Conservation (phyloP, 2,113 vertebrate genomes). For the Hemicordylus capensis region DNA sequence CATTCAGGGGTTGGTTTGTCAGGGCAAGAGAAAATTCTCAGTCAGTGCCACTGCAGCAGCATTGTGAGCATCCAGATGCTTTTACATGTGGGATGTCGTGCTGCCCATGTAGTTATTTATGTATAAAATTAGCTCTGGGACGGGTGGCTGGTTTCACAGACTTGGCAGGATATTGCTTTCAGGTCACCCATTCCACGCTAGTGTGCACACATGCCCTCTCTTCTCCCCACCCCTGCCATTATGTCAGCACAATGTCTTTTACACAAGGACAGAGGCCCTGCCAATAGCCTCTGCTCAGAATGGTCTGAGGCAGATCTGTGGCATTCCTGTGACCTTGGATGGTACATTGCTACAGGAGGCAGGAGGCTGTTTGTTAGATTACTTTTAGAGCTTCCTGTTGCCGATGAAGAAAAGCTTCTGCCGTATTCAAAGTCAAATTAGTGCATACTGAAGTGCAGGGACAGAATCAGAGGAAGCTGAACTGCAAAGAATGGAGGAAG, state of each 20-base stretch:
- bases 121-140: slow-evolving; percentile 13
- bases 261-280: rapidly evolving
- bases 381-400: slow-evolving; percentile 40
- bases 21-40: background rate
- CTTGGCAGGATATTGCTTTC: background rate
- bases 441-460: background rate
- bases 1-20: no score
- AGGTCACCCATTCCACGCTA: background rate
- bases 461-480: background rate
- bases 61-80: background rate
- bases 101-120: background rate
- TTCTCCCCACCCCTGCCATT: background rate
- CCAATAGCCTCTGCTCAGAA: background rate
- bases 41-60: background rate
- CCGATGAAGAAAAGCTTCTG: background rate
- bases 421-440: slow-evolving; percentile 23
- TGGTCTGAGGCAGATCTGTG: background rate
- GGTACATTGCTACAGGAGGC: background rate
- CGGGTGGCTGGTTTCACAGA: slow-evolving; percentile 12
- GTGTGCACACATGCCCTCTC: rapidly evolving
- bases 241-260: background rate
- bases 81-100: background rate
- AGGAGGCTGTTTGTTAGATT: slow-evolving; percentile 11
- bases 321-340: slow-evolving; percentile 21
- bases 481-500: background rate